Base-by-base conservation (phyloP, 2,113 vertebrate species). In the Atrichornis clamosus region DNA sequence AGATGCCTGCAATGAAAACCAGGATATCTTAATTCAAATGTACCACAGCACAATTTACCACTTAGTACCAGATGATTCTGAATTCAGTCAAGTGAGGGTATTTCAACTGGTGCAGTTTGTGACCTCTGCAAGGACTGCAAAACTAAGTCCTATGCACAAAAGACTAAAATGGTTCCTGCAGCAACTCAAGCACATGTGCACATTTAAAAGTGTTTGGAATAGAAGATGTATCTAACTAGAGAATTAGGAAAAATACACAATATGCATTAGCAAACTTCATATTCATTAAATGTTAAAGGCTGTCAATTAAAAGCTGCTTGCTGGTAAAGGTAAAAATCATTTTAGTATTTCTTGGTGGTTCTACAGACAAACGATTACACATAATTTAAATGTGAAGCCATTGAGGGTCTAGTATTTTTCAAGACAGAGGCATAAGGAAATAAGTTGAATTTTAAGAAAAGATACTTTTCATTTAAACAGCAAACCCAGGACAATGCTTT, bases 1-100 rank as follows among this genome's bases (percentile, higher is more conserved):
- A 99, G 98, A 94, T 99, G 99, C 97, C 99, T 99, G 97, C 93
- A 95, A 98, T 50, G 91, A 97, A 94, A 97, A 97, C 80, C 93
- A 97, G 56, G 93, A 62, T 39, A 68, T 87, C 95, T 97, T 97
- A 93, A 84, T 90, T 83, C 69, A 95, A 74, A 83, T 69, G 39
- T 32, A 67, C 27, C 53, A 70, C 13, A 74, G 33, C 22, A 79
- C 26, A 65, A 44, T 67, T 94, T 52, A 90, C 16, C 44, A 39
- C 47, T 63, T n/a, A 76, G 26, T 47, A 83, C 15, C 55, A 93
- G 60, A 35, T 2, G 4, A 63, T 59, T 76, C 67, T 46, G 33
- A 88, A 72, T 67, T 42, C 27, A 33, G 49, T 47, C 10, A 67
- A 82, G 55, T 5, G 20, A 23, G 11, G 63, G 4, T 14, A 60